A percentile compares a stretch with the other conserved stretches of the same genome.
Conservation (phyloP, 2,113 vertebrate genomes). For the Muntiacus reevesi region DNA sequence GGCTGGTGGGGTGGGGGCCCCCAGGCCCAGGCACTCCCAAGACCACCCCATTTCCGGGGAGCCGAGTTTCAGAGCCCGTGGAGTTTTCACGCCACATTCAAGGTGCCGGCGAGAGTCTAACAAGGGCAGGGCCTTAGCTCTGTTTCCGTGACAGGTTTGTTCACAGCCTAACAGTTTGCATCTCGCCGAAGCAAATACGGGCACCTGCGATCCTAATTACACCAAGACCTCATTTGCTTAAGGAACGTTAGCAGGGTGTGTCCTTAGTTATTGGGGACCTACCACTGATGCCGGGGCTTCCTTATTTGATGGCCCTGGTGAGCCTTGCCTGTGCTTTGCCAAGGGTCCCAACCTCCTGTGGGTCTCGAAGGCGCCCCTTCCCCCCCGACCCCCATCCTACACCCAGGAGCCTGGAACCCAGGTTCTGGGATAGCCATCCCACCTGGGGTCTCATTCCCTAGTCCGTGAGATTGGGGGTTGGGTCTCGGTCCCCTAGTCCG, state of each 20-base stretch:
- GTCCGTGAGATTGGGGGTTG: not conserved
- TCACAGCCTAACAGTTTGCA: not conserved
- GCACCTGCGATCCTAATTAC: not conserved
- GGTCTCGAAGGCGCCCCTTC: not conserved
- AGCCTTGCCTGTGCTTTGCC: not conserved
- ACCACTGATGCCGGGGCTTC: not conserved
- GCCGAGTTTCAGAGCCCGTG: not conserved
- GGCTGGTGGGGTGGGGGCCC: not conserved
- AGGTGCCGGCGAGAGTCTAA: not conserved
- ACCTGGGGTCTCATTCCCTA: not conserved
- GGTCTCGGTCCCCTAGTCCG: rapidly evolving
- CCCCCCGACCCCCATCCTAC: not conserved
- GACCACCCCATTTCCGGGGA: not conserved
- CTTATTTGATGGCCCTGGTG: no score
- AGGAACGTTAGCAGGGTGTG: rapidly evolving
- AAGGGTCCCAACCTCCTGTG: not conserved
- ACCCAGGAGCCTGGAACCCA: no score
- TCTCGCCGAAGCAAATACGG: not conserved
- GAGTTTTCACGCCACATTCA: not conserved
- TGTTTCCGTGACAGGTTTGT: not conserved
- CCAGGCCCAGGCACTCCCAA: not conserved
- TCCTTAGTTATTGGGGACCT: not conserved
- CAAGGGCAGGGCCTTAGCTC: not conserved
- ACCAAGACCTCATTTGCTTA: not conserved
- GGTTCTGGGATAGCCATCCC: not conserved